phyloP scores from a whole-genome alignment of 2,113 vertebrate genomes.

The Paraplagusia blochii region DNA sequence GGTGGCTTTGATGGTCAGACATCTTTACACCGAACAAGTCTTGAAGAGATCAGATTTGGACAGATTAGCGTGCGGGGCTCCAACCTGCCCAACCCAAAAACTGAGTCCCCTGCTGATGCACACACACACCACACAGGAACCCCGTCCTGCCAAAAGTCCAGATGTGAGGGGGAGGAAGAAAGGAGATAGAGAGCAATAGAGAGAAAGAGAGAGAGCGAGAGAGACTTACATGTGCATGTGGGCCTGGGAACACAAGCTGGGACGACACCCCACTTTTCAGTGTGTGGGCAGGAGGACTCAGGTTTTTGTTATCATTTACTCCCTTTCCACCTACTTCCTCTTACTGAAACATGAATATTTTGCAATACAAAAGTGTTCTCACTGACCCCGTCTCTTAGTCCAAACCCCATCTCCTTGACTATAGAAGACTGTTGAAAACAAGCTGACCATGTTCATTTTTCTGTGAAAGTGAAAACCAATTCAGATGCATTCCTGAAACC shows the following conservation, averaged over 20 bases:
- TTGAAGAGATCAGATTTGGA: slow-evolving; percentile 37
- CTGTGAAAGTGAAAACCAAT: slow-evolving; percentile 5
- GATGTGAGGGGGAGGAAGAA: slow-evolving; percentile 72
- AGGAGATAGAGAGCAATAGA: slow-evolving; percentile 8
- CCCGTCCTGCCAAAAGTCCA: slow-evolving; percentile 59
- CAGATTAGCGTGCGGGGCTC: slow-evolving; percentile 15
- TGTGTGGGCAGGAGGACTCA: slow-evolving; percentile 47
- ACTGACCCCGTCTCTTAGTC: neutral
- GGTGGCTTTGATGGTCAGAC: neutral
- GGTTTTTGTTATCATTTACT: slow-evolving; percentile 25
- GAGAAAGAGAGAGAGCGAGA: neutral
- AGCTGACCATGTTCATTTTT: slow-evolving; percentile 16
- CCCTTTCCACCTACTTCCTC: slow-evolving; percentile 13
- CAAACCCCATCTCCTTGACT: neutral
- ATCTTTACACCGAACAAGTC: neutral
- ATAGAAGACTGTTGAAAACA: slow-evolving; percentile 31
- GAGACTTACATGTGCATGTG: slow-evolving; percentile 2
- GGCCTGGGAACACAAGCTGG: slow-evolving; percentile 27
- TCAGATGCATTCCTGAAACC: slow-evolving; percentile 21
- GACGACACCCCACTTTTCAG: slow-evolving; percentile 49
- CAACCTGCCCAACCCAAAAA: slow-evolving; percentile 53
- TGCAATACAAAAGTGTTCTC: slow-evolving; percentile 15
- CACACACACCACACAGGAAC: slow-evolving; percentile 53
- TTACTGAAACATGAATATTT: slow-evolving; percentile 24
- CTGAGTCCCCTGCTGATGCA: slow-evolving; percentile 39